A percentile compares a stretch with the other conserved stretches of the same genome.
These are phyloP conservation scores for Tetrao urogallus DNA, from an alignment of 2,113 vertebrate species.

Conservation along the genomic window DNA sequence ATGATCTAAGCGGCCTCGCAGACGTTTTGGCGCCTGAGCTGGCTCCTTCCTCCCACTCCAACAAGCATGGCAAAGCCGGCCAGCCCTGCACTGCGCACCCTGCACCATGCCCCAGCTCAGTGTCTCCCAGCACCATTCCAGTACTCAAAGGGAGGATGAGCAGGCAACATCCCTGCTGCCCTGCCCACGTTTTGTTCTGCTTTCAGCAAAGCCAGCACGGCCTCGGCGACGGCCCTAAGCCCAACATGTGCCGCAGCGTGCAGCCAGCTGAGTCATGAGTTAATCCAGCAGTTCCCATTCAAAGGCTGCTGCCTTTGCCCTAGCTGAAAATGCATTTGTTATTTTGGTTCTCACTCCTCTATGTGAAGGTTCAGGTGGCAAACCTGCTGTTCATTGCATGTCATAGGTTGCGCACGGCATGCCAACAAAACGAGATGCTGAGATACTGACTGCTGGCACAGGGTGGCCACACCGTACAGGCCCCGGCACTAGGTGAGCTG, in stretches of 20 bases:
- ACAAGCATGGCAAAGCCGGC: not conserved
- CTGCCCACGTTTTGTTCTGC: fast-evolving
- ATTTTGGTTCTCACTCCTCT: slow-evolving; percentile 33
- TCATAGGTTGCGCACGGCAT: not conserved
- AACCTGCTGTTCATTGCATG: slow-evolving; percentile 23
- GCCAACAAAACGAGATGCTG: not conserved
- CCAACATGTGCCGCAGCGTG: not conserved
- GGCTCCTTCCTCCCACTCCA: slow-evolving; percentile 52
- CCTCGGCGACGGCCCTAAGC: not conserved
- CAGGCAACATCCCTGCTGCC: not conserved
- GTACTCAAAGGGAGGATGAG: fast-evolving
- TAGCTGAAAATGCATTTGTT: slow-evolving; percentile 51
- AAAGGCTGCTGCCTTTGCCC: slow-evolving; percentile 40
- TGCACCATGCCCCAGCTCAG: fast-evolving
- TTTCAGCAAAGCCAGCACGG: not conserved
- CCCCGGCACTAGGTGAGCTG: not conserved
- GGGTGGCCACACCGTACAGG: not conserved
- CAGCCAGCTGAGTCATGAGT: slow-evolving; percentile 52
- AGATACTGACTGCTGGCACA: fast-evolving
- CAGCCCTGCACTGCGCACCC: not conserved
- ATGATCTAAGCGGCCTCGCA: slow-evolving; percentile 62
- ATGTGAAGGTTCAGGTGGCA: slow-evolving; percentile 39
- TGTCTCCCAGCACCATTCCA: not conserved
- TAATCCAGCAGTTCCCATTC: slow-evolving; percentile 31
- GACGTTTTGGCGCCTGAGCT: slow-evolving; percentile 60